A percentile compares a stretch with the other conserved stretches of the same genome.
Conservation (phyloP, 1,140 invertebrate genomes). For the Maconellicoccus hirsutus region DNA sequence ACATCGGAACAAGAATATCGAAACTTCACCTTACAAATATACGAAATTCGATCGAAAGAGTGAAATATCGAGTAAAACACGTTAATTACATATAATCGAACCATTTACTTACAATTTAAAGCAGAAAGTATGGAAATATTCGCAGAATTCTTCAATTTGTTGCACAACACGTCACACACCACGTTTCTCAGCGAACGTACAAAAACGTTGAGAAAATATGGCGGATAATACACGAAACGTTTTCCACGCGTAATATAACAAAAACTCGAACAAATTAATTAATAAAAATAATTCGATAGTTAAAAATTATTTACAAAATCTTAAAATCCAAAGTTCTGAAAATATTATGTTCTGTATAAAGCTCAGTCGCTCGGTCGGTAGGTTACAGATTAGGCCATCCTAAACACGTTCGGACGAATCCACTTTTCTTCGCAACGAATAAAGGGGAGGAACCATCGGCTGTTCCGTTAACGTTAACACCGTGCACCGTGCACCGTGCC, state of each 20-base stretch:
- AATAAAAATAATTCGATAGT: not conserved
- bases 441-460: slow-evolving; percentile 17
- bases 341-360: slow-evolving; percentile 17
- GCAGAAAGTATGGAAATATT: not conserved
- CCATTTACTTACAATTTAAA: slow-evolving; percentile 4
- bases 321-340: slow-evolving; percentile 17
- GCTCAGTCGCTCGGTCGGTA: slow-evolving; percentile 19
- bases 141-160: not conserved
- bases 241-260: not conserved
- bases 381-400: slow-evolving; percentile 21
- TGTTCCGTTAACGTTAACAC: slow-evolving; percentile 9
- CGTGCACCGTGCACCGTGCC: not conserved
- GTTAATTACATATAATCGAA: not conserved
- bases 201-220: slow-evolving; percentile 21
- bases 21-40: too few species aligned
- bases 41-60: too few species aligned
- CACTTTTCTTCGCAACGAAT: slow-evolving; percentile 16
- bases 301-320: slow-evolving; percentile 20
- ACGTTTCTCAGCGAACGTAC: slow-evolving; percentile 15
- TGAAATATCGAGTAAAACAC: not conserved
- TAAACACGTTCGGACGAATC: slow-evolving; percentile 18
- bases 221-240: slow-evolving; percentile 13
- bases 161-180: slow-evolving; percentile 20
- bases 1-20: too few species aligned
- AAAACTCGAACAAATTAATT: slow-evolving; percentile 13